Percentiles rank a stretch among this genome's conserved stretches.
These are phyloP conservation scores for Acanthoscelides obtectus DNA, from an alignment of 2,888 invertebrate species.

Conservation along the genomic window DNA sequence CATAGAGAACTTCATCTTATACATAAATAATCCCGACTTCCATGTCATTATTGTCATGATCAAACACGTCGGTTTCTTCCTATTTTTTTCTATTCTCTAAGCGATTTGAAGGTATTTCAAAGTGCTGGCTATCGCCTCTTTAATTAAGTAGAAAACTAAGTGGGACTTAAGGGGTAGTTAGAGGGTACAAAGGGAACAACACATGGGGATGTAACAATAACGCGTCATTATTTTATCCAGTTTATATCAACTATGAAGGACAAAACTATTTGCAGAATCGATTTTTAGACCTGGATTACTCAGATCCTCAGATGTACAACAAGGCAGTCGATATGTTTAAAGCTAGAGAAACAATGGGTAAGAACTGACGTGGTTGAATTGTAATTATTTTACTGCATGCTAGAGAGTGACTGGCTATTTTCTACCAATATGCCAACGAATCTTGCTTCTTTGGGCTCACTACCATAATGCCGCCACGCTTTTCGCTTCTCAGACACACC, in stretches of 20 bases:
- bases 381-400: too few species aligned
- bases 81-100: background rate
- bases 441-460: too few species aligned
- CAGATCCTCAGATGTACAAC: too few species aligned
- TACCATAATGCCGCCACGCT: too few species aligned
- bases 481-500: too few species aligned
- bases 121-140: background rate
- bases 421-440: too few species aligned
- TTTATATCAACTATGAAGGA: background rate
- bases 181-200: background rate
- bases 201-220: background rate
- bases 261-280: background rate
- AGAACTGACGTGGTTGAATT: too few species aligned
- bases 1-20: background rate
- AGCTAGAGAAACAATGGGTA: too few species aligned
- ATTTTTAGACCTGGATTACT: too few species aligned
- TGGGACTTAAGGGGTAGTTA: background rate
- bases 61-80: background rate
- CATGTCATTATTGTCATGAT: background rate
- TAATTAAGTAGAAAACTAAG: background rate
- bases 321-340: too few species aligned
- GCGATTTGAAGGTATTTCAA: background rate
- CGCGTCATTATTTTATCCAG: background rate
- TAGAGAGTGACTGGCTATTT: too few species aligned
- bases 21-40: background rate